These are phyloP conservation scores for Synanthedon andrenaeformis DNA, from an alignment of 2,888 invertebrate genomes.

Conservation along the genomic window DNA sequence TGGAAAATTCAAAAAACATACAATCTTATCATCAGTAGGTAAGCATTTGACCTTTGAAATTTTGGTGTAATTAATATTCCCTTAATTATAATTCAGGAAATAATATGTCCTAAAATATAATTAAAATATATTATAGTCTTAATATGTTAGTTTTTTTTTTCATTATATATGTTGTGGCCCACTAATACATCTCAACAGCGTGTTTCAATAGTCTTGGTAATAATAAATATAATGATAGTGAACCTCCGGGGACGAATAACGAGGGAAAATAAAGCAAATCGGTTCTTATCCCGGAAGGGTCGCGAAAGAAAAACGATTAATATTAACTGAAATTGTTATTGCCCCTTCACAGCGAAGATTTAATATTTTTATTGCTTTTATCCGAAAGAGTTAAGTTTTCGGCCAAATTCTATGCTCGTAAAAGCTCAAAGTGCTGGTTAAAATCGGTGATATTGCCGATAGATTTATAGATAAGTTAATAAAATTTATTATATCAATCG, in stretches of 20 bases:
- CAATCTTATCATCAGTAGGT: too few species aligned
- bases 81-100: background rate
- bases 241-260: conserved; percentile 55
- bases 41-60: too few species aligned
- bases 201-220: conserved; percentile 55
- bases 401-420: conserved; percentile 33
- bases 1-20: too few species aligned
- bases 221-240: conserved; percentile 68
- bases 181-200: conserved; percentile 61
- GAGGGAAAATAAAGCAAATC: conserved; percentile 67
- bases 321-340: conserved; percentile 68
- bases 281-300: conserved; percentile 49
- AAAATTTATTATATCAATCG: background rate
- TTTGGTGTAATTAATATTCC: too few species aligned
- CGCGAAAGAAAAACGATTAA: conserved; percentile 68
- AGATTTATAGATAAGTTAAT: background rate
- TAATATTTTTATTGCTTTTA: conserved; percentile 59
- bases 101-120: background rate
- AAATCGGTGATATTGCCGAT: conserved; percentile 2
- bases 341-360: conserved; percentile 50
- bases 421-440: conserved; percentile 19
- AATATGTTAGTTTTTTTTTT: background rate
- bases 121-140: background rate
- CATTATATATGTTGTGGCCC: conserved; percentile 30
- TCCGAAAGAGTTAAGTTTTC: conserved; percentile 51